Conservation (phyloP, 2,797 vertebrate species). For the Labroides dimidiatus region DNA sequence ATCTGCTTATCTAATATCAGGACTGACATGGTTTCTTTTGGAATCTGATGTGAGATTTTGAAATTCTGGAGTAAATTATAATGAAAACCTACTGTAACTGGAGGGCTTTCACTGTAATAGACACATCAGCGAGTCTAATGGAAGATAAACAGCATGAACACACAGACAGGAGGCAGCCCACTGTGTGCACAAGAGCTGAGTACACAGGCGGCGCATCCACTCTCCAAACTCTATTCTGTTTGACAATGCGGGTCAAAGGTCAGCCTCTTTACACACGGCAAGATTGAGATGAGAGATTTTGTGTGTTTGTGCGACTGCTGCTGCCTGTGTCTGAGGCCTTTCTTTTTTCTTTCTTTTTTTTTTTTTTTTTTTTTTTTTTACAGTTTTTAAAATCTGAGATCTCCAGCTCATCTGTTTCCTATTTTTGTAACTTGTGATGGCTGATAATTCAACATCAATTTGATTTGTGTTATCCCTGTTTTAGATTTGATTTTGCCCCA, state of each 20-base stretch:
- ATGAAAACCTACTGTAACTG: conserved; percentile 15
- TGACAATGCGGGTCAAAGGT: conserved; percentile 65
- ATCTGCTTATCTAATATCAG: background rate
- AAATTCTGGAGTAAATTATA: conserved; percentile 12
- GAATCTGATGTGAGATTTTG: background rate
- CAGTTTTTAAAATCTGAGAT: conserved; percentile 16
- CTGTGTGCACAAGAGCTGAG: conserved; percentile 65
- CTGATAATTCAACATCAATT: conserved; percentile 44
- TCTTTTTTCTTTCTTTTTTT: background rate
- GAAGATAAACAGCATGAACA: conserved; percentile 67
- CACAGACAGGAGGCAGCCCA: conserved; percentile 41
- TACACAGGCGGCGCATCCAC: conserved; percentile 63
- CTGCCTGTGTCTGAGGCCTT: background rate
- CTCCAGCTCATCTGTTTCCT: conserved; percentile 32
- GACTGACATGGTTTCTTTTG: background rate
- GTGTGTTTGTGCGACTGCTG: conserved; percentile 19
- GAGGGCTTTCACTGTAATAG: conserved; percentile 37
- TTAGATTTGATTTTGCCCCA: conserved; percentile 41
- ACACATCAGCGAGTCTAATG: conserved; percentile 66
- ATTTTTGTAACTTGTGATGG: conserved; percentile 19
- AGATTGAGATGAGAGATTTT: conserved; percentile 43
- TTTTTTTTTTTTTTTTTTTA: background rate
- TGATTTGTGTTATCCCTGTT: conserved; percentile 43
- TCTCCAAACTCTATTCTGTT: conserved; percentile 65
- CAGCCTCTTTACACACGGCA: conserved; percentile 49